Conservation (phyloP, 2,797 vertebrate species). For the Eutrigla gurnardus region DNA sequence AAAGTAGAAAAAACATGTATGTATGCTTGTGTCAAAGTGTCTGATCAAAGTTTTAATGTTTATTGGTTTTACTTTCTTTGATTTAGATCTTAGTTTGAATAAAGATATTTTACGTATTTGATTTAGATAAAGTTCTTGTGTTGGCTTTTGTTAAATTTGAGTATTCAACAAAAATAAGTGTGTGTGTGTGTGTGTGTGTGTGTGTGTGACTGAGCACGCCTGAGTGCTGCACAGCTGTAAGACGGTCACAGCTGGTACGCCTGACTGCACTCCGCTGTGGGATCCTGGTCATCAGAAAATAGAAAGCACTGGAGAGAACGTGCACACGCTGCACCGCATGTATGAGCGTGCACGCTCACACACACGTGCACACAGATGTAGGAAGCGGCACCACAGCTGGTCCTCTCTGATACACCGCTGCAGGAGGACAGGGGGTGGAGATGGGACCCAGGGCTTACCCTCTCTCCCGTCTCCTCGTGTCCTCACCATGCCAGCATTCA, state of each 20-base stretch:
- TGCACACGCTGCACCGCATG: not conserved
- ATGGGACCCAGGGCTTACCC: conserved; percentile 53
- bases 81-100: not conserved
- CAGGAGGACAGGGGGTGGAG: conserved; percentile 20
- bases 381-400: conserved; percentile 35
- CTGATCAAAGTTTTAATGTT: not conserved
- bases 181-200: conserved; percentile 8
- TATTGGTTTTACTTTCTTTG: not conserved
- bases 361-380: conserved; percentile 4
- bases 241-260: conserved; percentile 43
- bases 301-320: not conserved
- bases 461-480: conserved; percentile 17
- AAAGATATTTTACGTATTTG: not conserved
- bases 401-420: conserved; percentile 34
- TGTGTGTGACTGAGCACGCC: conserved; percentile 22
- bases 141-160: not conserved
- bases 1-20: not conserved
- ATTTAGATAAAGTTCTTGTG: not conserved
- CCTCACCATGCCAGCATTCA: conserved; percentile 47
- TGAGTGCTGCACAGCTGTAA: conserved; percentile 53
- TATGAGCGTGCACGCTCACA: conserved; percentile 3
- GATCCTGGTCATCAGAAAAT: conserved; percentile 43
- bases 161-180: not conserved
- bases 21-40: not conserved
- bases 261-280: conserved; percentile 41